Percentiles rank a stretch among this genome's conserved stretches.
Evolutionary conservation across 2,113 vertebrate species (phyloP).

Genomic region (Carassius auratus): DNA sequence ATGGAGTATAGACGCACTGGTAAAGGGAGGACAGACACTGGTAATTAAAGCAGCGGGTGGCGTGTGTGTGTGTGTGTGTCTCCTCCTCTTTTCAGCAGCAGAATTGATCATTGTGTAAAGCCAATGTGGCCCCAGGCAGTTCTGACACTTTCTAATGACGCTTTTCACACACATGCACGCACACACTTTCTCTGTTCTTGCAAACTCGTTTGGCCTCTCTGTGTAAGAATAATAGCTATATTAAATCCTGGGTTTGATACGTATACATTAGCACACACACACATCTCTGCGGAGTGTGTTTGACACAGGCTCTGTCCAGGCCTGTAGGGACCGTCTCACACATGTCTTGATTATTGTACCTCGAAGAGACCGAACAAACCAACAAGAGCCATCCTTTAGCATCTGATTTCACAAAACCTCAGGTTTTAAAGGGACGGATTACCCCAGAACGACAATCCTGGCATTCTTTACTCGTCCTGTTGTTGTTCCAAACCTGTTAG

Average conservation of each 20-base stretch:
- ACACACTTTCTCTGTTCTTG: slow-evolving; percentile 37
- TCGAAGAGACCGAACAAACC: no score
- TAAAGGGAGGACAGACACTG: slow-evolving; percentile 75
- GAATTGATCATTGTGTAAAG: slow-evolving; percentile 78
- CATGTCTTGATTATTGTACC: no score
- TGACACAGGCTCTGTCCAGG: no score
- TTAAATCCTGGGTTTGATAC: slow-evolving; percentile 15
- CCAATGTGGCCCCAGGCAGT: slow-evolving; percentile 78
- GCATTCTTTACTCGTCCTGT: no score
- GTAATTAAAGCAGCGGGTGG: slow-evolving; percentile 82
- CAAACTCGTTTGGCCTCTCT: slow-evolving; percentile 25
- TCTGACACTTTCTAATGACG: slow-evolving; percentile 81
- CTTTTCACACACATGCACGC: slow-evolving; percentile 67
- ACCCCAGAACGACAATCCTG: no score
- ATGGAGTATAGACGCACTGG: slow-evolving; percentile 72
- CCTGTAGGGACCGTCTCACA: no score
- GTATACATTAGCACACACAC: slow-evolving; percentile 19
- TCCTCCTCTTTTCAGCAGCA: slow-evolving; percentile 68
- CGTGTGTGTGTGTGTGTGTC: slow-evolving; percentile 4
- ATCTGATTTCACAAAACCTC: no score
- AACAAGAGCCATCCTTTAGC: no score
- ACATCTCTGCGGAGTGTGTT: neutral
- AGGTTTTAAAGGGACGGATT: no score
- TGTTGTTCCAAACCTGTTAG: no score
- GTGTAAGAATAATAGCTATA: slow-evolving; percentile 15